Evolutionary conservation across 2,797 vertebrate genomes (phyloP).

Genomic region (Graptemys geographica): DNA sequence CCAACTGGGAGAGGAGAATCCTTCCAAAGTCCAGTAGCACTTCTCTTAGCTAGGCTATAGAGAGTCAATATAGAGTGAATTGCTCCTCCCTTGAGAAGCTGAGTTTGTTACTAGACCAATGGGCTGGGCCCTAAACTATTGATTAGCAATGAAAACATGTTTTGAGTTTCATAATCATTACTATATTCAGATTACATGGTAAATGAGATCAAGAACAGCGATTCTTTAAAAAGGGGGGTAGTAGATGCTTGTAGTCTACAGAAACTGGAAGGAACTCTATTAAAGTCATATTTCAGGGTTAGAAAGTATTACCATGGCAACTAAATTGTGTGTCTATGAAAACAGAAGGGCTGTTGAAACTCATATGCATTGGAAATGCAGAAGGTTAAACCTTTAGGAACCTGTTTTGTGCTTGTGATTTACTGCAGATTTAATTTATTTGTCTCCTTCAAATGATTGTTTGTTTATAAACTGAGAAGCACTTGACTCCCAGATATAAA

Average conservation of each 20-base stretch:
- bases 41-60: neutral
- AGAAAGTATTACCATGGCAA: slow-evolving; percentile 71
- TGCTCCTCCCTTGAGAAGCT: neutral
- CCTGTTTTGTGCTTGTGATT: slow-evolving; percentile 17
- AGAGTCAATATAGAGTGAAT: neutral
- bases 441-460: neutral
- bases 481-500: slow-evolving; percentile 20
- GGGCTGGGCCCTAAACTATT: neutral
- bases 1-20: neutral
- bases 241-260: slow-evolving; percentile 9
- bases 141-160: neutral
- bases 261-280: neutral
- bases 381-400: slow-evolving; percentile 46
- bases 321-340: slow-evolving; percentile 54
- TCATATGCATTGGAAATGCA: slow-evolving; percentile 51
- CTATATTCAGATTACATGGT: neutral
- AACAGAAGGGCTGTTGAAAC: neutral
- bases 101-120: neutral
- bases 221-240: neutral
- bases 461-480: neutral
- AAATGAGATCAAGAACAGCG: neutral
- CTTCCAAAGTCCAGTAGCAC: neutral
- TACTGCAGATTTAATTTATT: slow-evolving; percentile 33
- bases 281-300: slow-evolving; percentile 37
- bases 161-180: neutral